Base-by-base conservation (phyloP, 2,113 vertebrate genomes). In the Oncorhynchus nerka region DNA sequence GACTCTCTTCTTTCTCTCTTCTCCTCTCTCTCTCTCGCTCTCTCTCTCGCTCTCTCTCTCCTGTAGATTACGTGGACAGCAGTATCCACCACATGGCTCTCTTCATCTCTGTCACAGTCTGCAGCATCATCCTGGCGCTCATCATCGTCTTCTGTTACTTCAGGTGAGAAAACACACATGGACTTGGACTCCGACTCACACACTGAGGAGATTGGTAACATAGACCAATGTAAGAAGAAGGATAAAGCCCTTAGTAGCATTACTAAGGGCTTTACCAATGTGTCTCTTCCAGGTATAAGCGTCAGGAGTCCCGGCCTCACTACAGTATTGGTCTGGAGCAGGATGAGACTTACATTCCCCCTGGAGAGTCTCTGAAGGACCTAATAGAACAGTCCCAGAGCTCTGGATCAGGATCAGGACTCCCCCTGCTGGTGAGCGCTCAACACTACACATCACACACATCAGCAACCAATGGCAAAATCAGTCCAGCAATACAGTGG, bases 341-440 rank as follows among this genome's bases (percentile, higher is more conserved):
- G 85, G 96, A 97, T 2, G 97, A 98, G 85, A 96, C 93, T 1
- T 99, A 92, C 87, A 98, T 98, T 77, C 96, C 97, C 15, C 90
- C 95, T 0, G 96, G 97, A 70, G 98, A 99, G 75, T 97, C 97
- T 11, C 93, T 99, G 84, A 96, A 96, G 83, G 98, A 99, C 87
- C 88, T 99, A 22, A 98, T 99, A 0, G 95, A 99, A 79, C 97
- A 97, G 83, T 98, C 97, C 12, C 96, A 96, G 82, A 99, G 97
- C 85, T 99, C 98, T 0, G 98, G 97, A 71, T 99, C 97, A 3
- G 98, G 98, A 15, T 99, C 98, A 6, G 97, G 97, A 75, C 97
- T 99, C 95, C 98, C 98, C 94, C 96, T 99, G 81, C 95, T 99
- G 98, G 98, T 99, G 91, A 85, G 94, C 90, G 9, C 0, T 34